Base-by-base conservation (phyloP, 2,797 vertebrate species). In the Tinamus major region DNA sequence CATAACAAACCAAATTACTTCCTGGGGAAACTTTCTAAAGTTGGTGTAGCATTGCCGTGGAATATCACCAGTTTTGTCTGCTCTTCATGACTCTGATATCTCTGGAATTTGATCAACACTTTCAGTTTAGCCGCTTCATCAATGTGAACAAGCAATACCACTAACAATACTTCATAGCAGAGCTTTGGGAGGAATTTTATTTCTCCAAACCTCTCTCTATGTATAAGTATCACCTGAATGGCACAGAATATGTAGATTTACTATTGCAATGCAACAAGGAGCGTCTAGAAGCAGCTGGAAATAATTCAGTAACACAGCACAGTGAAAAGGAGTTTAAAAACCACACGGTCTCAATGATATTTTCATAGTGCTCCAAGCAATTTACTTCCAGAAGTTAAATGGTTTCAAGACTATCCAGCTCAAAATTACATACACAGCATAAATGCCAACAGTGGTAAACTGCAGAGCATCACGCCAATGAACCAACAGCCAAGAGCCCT, bases 211-310 rank as follows among this genome's bases (percentile, higher is more conserved):
- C 69, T 35, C 51, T 29, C 41, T 84, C 39, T 51, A 10, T 33
- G 41, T 13, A 44, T n/a, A 20, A 10, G 11, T 82, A 63, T 93
- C 92, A 85, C 80, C 91, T 94, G 93, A 93, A 75, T 46, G 77
- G 90, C 93, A 92, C 29, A 71, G 51, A 81, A 83, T 62, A 70
- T 62, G 90, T 87, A 83, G 93, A 74, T 90, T 94, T 90, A 65
- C 92, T 79, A 88, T 79, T 74, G 87, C 80, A 93, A 96, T 61
- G 97, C 96, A 86, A 37, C 44, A 78, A 91, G 95, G 88, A 96
- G 96, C 79, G 74, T 91, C 96, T 95, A 81, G 92, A 89, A 96
- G 97, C 98, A 99, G 98, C 98, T 99, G 98, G 98, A 98, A 98
- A 97, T 97, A 97, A 99, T 99, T 98, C 97, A 92, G 96, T 96